phyloP scores from a whole-genome alignment of 2,113 vertebrate genomes.

The Helogale parvula region DNA sequence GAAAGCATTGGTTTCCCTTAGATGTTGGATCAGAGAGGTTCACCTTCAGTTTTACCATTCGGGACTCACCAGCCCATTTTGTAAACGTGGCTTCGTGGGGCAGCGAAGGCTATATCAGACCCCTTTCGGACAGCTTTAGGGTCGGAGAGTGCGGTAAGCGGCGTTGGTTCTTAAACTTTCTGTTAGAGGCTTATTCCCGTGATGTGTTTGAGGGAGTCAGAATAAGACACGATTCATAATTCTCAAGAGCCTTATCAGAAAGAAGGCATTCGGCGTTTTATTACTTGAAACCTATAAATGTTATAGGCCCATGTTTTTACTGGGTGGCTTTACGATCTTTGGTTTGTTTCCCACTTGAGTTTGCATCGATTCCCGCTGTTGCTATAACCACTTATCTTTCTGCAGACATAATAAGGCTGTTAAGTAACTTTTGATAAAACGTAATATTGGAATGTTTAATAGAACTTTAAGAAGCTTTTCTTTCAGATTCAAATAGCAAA shows the following conservation, averaged over 20 bases:
- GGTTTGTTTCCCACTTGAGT: constrained; percentile 6
- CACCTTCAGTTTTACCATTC: constrained; percentile 94
- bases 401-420: neutral
- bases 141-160: constrained; percentile 94
- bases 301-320: neutral
- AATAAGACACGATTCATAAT: neutral
- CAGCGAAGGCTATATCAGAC: constrained; percentile 88
- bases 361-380: neutral
- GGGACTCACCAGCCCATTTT: constrained; percentile 91
- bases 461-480: constrained; percentile 9
- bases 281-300: neutral
- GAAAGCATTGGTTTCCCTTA: constrained; percentile 81
- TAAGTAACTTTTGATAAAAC: constrained; percentile 16
- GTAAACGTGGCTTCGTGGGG: constrained; percentile 95
- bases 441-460: constrained; percentile 22
- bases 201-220: neutral
- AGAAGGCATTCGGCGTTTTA: neutral
- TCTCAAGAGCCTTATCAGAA: constrained; percentile 7
- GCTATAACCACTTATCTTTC: neutral
- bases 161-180: constrained; percentile 54
- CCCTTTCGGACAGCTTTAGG: constrained; percentile 89
- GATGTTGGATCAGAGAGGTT: constrained; percentile 93
- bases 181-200: neutral
- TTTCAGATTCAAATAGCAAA: constrained; percentile 25
- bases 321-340: neutral